Conservation (phyloP, 2,888 invertebrate species). For the Amiota minor region DNA sequence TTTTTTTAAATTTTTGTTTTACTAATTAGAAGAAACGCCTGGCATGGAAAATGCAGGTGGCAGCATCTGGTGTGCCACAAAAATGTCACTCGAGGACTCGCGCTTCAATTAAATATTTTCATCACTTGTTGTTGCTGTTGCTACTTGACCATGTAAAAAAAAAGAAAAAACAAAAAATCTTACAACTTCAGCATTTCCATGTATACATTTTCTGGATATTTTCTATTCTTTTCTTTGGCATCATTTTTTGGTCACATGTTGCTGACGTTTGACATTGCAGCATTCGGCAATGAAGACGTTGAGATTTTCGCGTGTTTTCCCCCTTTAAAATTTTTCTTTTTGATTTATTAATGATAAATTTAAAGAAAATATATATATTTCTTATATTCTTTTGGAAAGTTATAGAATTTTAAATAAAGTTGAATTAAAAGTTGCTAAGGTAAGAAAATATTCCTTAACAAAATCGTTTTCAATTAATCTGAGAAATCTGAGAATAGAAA, state of each 20-base stretch:
- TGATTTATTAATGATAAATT: slow-evolving; percentile 24
- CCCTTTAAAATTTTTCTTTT: background rate
- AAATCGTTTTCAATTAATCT: too few species aligned
- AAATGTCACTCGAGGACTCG: slow-evolving; percentile 25
- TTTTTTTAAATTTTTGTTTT: slow-evolving; percentile 21
- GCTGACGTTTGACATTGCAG: slow-evolving; percentile 61
- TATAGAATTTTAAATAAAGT: too few species aligned
- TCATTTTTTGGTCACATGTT: slow-evolving; percentile 60
- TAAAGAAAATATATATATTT: too few species aligned
- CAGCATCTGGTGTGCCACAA: slow-evolving; percentile 33
- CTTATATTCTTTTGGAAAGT: too few species aligned
- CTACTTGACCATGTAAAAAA: slow-evolving; percentile 63
- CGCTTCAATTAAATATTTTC: slow-evolving; percentile 37
- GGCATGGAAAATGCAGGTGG: slow-evolving; percentile 33
- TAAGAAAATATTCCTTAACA: too few species aligned
- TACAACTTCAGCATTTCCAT: slow-evolving; percentile 27
- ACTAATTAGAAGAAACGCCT: slow-evolving; percentile 15
- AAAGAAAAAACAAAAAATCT: slow-evolving; percentile 52
- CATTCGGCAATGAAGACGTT: slow-evolving; percentile 42
- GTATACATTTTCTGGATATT: slow-evolving; percentile 30
- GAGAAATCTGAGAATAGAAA: too few species aligned
- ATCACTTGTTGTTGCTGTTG: slow-evolving; percentile 32
- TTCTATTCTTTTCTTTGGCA: slow-evolving; percentile 39
- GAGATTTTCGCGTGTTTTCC: slow-evolving; percentile 15
- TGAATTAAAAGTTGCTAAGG: too few species aligned